Percentiles rank a stretch among this genome's conserved stretches.
Evolutionary conservation across 2,797 vertebrate species (phyloP).

Genomic region (Cuculus canorus): DNA sequence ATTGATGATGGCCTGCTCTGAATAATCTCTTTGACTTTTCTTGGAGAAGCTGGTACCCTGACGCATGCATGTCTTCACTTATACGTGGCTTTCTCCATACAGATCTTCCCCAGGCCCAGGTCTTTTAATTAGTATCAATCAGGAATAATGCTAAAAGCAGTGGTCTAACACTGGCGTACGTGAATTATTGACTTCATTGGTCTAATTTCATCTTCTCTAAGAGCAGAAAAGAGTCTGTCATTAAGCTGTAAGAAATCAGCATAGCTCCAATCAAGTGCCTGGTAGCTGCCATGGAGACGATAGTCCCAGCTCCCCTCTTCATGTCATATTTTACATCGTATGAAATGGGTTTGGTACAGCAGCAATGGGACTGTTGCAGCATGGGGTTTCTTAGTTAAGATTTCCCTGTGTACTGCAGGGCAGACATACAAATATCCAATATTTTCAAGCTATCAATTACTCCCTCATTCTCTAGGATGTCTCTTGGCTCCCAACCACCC

Average conservation of each 20-base stretch:
- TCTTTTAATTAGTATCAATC: not conserved
- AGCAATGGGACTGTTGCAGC: not conserved
- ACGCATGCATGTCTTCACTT: not conserved
- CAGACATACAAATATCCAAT: not conserved
- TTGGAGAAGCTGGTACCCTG: not conserved
- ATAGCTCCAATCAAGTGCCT: not conserved
- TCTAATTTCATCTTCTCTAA: not conserved
- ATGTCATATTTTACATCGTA: rapidly evolving
- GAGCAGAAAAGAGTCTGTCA: not conserved
- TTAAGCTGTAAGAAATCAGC: not conserved
- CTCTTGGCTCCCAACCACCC: not conserved
- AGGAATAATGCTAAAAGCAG: not conserved
- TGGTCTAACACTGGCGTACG: rapidly evolving
- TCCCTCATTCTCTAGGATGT: not conserved
- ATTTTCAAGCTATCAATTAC: not conserved
- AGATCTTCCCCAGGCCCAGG: not conserved
- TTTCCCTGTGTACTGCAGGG: not conserved
- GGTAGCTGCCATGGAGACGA: not conserved
- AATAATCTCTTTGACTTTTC: not conserved
- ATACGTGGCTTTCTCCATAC: not conserved
- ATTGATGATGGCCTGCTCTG: not conserved
- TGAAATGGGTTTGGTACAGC: not conserved
- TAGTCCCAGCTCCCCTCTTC: not conserved
- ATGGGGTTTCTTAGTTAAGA: not conserved
- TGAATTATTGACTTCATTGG: not conserved